Evolutionary conservation across 1,140 invertebrate species (phyloP).

Genomic region (Caenorhabditis inopinata): DNA sequence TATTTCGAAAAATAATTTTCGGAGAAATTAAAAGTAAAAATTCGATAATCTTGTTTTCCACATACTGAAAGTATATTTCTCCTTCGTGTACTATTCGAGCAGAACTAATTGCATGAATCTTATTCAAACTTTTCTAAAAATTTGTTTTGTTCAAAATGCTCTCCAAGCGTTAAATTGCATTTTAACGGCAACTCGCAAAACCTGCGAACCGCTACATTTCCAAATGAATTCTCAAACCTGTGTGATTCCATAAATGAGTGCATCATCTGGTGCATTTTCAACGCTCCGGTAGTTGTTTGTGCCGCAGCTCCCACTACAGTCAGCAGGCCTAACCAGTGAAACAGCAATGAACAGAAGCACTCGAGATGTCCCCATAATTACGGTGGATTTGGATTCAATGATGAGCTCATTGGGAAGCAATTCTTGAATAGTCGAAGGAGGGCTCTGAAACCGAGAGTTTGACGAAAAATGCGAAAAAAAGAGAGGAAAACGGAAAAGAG

Average conservation of each 20-base stretch:
- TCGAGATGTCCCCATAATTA: background rate
- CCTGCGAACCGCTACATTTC: too few species aligned
- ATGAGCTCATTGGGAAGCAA: constrained; percentile 22
- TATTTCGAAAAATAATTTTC: background rate
- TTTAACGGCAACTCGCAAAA: too few species aligned
- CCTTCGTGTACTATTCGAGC: too few species aligned
- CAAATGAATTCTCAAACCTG: too few species aligned
- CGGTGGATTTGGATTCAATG: constrained; percentile 11
- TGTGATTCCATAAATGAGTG: constrained; percentile 16
- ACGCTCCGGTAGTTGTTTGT: background rate
- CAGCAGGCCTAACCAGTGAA: background rate
- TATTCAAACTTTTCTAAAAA: too few species aligned
- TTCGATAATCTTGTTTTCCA: too few species aligned
- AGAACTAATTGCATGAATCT: too few species aligned
- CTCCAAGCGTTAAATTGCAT: too few species aligned
- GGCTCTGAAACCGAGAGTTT: too few species aligned
- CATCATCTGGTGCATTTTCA: background rate
- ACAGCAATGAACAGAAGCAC: background rate
- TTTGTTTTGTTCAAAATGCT: too few species aligned
- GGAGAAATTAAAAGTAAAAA: too few species aligned
- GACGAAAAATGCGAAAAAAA: background rate
- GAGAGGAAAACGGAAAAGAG: background rate
- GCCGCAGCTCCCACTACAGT: background rate
- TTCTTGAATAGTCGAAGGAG: background rate
- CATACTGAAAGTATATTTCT: too few species aligned